Conservation (phyloP, 1,140 invertebrate genomes). For the Nasonia longicornis region DNA sequence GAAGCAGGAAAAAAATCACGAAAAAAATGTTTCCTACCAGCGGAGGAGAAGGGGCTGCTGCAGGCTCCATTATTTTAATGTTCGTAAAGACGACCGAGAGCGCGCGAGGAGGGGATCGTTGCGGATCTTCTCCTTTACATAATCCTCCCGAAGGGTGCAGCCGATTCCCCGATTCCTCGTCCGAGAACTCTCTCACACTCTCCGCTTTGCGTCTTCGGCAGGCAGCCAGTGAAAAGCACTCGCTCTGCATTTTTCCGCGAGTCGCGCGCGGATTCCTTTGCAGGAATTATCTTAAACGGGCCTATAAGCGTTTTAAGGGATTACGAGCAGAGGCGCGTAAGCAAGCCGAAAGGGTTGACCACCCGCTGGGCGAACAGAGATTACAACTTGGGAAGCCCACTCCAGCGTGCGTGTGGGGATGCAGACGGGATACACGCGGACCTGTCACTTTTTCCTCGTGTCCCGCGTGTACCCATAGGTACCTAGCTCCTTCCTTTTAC, state of each 20-base stretch:
- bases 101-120: neutral
- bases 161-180: slow-evolving; percentile 1
- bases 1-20: slow-evolving; percentile 35
- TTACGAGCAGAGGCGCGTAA: slow-evolving; percentile 57
- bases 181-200: slow-evolving; percentile 24
- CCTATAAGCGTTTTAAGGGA: slow-evolving; percentile 61
- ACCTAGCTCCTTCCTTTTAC: too few species aligned
- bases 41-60: neutral
- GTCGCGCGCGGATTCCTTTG: neutral
- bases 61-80: slow-evolving; percentile 46
- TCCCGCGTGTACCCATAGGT: neutral
- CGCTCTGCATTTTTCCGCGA: slow-evolving; percentile 33
- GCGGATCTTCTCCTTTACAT: slow-evolving; percentile 42
- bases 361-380: slow-evolving; percentile 55
- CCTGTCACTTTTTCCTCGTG: slow-evolving; percentile 23
- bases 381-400: slow-evolving; percentile 26
- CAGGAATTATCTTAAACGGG: slow-evolving; percentile 52
- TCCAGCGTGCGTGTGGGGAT: neutral
- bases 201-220: neutral
- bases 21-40: slow-evolving; percentile 37
- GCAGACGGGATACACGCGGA: neutral
- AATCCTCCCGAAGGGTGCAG: slow-evolving; percentile 42
- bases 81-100: slow-evolving; percentile 20
- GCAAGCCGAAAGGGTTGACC: slow-evolving; percentile 60
- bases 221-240: too few species aligned